A percentile compares a stretch with the other conserved stretches of the same genome.
phyloP scores from a whole-genome alignment of 2,888 invertebrate species.

The Iphiclides podalirius region DNA sequence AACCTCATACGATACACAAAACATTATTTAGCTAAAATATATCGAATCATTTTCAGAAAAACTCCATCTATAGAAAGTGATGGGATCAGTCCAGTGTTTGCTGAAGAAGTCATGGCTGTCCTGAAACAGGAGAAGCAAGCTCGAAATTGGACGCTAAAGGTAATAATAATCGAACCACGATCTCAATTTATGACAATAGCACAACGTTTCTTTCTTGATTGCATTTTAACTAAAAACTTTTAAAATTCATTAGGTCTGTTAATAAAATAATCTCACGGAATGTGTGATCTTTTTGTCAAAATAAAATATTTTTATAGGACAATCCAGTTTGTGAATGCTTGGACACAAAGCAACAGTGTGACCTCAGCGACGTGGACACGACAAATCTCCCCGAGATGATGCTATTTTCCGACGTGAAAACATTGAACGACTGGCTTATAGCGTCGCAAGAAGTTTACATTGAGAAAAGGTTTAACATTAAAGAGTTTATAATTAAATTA shows the following conservation, averaged over 20 bases:
- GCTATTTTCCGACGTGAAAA: constrained; percentile 53
- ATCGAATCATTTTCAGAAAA: constrained; percentile 48
- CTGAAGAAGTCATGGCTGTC: constrained; percentile 42
- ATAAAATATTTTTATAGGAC: too few relatives aligned
- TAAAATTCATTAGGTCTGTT: too few relatives aligned
- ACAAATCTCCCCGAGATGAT: constrained; percentile 42
- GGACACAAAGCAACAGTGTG: constrained; percentile 56
- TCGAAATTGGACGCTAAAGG: constrained; percentile 52
- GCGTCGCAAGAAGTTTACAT: constrained; percentile 74
- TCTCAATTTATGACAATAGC: too few relatives aligned
- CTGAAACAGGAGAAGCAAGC: constrained; percentile 35
- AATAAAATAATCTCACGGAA: too few relatives aligned
- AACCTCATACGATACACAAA: too few relatives aligned
- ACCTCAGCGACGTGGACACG: constrained; percentile 28
- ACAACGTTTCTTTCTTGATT: too few relatives aligned
- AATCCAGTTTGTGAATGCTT: constrained; percentile 68
- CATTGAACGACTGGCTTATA: constrained; percentile 75
- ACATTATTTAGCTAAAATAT: neutral
- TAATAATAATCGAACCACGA: constrained; percentile 32
- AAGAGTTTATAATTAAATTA: too few relatives aligned
- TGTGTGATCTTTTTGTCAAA: too few relatives aligned
- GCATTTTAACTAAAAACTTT: too few relatives aligned
- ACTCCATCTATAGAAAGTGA: constrained; percentile 43
- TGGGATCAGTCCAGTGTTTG: constrained; percentile 42
- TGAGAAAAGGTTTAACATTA: constrained; percentile 81